phyloP scores from a whole-genome alignment of 2,797 vertebrate species.

The Arremon aurantiirostris region DNA sequence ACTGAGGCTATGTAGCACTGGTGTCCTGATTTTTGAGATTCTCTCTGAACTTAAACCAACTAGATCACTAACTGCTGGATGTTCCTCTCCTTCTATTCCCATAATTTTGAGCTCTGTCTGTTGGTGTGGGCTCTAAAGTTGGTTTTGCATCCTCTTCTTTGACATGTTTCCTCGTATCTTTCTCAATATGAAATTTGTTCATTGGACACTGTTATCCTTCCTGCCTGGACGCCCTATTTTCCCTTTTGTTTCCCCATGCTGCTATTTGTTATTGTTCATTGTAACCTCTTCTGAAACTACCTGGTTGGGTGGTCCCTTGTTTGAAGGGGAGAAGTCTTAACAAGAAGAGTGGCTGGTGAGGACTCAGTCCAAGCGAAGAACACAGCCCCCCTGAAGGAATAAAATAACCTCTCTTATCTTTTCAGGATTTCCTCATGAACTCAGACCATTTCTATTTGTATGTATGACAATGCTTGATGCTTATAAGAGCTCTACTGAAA shows the following conservation, averaged over 20 bases:
- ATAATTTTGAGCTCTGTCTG: not conserved
- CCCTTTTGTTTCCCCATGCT: not conserved
- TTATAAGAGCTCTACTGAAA: not conserved
- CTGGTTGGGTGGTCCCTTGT: not conserved
- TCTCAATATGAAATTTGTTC: not conserved
- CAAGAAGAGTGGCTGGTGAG: not conserved
- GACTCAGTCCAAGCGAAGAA: not conserved
- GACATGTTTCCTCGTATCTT: not conserved
- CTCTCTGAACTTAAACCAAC: not conserved
- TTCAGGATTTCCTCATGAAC: not conserved
- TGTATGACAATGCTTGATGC: not conserved
- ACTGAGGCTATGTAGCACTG: not conserved
- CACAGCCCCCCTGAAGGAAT: not conserved
- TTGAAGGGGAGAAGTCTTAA: not conserved
- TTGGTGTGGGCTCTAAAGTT: not conserved
- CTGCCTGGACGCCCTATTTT: not conserved
- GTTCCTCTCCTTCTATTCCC: not conserved
- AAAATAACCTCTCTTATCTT: not conserved
- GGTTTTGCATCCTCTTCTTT: not conserved
- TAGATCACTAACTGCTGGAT: not conserved
- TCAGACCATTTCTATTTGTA: not conserved
- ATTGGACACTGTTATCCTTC: not conserved
- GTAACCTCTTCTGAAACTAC: not conserved
- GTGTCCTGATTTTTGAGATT: not conserved
- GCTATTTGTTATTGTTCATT: not conserved